phyloP scores from a whole-genome alignment of 2,797 vertebrate species.

The Danio albolineatus region DNA sequence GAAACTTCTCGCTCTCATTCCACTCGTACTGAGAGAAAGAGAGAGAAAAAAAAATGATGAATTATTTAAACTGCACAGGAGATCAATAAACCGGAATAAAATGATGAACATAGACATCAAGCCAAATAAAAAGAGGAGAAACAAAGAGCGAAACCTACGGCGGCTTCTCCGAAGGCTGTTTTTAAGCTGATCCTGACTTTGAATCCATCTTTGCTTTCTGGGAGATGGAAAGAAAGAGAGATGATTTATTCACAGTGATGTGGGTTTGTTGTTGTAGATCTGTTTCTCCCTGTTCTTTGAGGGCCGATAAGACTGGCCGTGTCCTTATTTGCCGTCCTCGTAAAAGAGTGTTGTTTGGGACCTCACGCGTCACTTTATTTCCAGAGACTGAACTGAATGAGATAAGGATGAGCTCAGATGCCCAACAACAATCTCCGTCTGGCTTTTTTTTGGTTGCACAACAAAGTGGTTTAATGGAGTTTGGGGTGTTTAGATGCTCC shows the following conservation, averaged over 20 bases:
- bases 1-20: conserved; percentile 88
- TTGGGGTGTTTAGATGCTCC: background rate
- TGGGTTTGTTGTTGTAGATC: background rate
- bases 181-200: conserved; percentile 93
- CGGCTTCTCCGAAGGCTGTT: conserved; percentile 87
- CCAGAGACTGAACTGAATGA: background rate
- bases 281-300: background rate
- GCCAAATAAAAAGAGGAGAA: background rate
- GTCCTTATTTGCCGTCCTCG: background rate
- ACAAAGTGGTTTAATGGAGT: background rate
- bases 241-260: background rate
- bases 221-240: conserved; percentile 18
- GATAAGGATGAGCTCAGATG: background rate
- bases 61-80: background rate
- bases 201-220: conserved; percentile 77
- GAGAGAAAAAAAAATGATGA: background rate
- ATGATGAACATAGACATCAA: background rate
- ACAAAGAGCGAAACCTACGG: conserved; percentile 81
- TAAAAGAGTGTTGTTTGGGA: conserved; percentile 1
- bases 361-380: conserved; percentile 19
- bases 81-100: background rate
- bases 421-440: background rate
- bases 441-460: background rate
- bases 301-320: conserved; percentile 13
- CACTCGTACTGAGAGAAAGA: conserved; percentile 85